Base-by-base conservation (phyloP, 1,140 invertebrate genomes). In the Drosophila triauraria region DNA sequence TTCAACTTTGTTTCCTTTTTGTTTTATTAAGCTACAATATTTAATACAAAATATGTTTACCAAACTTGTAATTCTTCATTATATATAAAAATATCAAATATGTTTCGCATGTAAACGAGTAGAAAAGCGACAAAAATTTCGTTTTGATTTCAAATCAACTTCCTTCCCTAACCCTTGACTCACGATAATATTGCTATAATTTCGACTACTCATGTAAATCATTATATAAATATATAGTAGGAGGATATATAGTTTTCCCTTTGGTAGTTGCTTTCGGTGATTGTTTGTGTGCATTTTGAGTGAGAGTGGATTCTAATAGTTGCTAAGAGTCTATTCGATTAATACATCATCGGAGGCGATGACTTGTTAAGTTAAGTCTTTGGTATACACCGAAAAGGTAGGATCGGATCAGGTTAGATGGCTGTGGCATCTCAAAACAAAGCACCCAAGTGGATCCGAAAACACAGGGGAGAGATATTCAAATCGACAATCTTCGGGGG, bases 31-130 rank as follows among this genome's bases (percentile, higher is more conserved):
- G 65, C 85, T 88, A 88, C 58, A 27, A 64, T 80, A 51, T 78
- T 76, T 80, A 79, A 71, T 86, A 81, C 67, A 90, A 88, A 78
- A 84, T 61, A 77, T 88, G 48, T 81, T 50, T 77, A 80, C 79
- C 80, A 67, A 77, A 51, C 47, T 64, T 51, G 32, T 75, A 61
- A 47, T 43, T 56, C 56, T 58, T 54, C 27, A 43, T 57, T 58
- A 65, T 72, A 76, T 82, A 88, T 90, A 87, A 87, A 87, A 87
- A 87, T 87, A 87, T 88, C 80, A 87, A 87, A 88, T 82, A 54
- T 65, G 51, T 58, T 71, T 72, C 44, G 56, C 50, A 50, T 76
- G 59, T 76, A 70, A 70, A 72, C 57, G 44, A 67, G 53, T 86
- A 86, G 78, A 88, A 72, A 84, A 77, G 78, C 84, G 77, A 80